These are phyloP conservation scores for Tubiluchus corallicola DNA, from an alignment of 2,888 invertebrate species.

Conservation along the genomic window DNA sequence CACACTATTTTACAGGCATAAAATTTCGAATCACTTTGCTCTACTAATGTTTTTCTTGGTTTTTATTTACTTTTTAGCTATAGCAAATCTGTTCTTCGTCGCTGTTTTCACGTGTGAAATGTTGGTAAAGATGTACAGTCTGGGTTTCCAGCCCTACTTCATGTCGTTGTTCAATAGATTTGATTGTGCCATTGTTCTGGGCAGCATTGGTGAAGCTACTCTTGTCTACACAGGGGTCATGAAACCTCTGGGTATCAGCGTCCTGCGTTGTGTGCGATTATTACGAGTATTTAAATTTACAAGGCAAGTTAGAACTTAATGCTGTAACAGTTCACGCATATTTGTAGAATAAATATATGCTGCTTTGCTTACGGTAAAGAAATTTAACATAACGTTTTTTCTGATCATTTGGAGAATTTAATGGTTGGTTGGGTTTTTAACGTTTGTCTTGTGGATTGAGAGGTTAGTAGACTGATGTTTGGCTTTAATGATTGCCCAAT, in stretches of 20 bases:
- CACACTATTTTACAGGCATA: neutral
- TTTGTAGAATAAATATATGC: too few species aligned
- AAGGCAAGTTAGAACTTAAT: slow-evolving; percentile 48
- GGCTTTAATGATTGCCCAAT: too few species aligned
- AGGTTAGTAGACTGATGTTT: too few species aligned
- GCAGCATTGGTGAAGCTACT: slow-evolving; percentile 90
- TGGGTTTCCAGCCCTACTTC: slow-evolving; percentile 95
- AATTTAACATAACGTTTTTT: too few species aligned
- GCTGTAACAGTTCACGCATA: too few species aligned
- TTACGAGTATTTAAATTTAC: slow-evolving; percentile 98
- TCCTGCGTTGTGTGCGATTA: slow-evolving; percentile 86
- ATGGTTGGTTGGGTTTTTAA: too few species aligned
- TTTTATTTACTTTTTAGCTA: too few species aligned
- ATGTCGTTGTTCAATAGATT: slow-evolving; percentile 98
- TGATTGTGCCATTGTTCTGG: slow-evolving; percentile 98
- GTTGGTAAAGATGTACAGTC: slow-evolving; percentile 98
- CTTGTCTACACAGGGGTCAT: slow-evolving; percentile 76
- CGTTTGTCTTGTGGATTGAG: too few species aligned
- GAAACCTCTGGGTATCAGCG: slow-evolving; percentile 94
- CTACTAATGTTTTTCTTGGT: slow-evolving; percentile 12
- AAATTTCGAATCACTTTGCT: neutral
- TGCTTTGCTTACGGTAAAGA: too few species aligned
- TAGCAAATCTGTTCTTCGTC: slow-evolving; percentile 94
- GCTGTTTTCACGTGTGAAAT: slow-evolving; percentile 95
- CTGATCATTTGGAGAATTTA: too few species aligned